A percentile compares a stretch with the other conserved stretches of the same genome.
Conservation (phyloP, 2,797 vertebrate species). For the Dromococcyx pavoninus region DNA sequence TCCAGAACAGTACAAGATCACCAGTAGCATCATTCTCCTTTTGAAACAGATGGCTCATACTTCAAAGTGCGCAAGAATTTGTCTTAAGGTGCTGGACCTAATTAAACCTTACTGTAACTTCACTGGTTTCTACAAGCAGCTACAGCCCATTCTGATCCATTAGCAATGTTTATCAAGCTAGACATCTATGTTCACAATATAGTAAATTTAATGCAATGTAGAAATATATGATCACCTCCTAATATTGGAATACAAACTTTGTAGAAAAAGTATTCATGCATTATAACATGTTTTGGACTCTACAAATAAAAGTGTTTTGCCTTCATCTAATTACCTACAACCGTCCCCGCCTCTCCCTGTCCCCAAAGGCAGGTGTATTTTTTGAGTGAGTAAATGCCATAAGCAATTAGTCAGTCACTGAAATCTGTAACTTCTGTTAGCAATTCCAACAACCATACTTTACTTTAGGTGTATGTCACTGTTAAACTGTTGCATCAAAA, state of each 20-base stretch:
- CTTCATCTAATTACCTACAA: not conserved
- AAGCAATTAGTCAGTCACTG: not conserved
- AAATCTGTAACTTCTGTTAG: not conserved
- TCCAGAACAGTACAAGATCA: constrained; percentile 70
- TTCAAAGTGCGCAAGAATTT: not conserved
- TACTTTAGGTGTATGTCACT: not conserved
- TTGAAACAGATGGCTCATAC: constrained; percentile 4
- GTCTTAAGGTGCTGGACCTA: not conserved
- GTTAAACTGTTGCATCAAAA: not conserved
- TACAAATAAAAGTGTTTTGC: not conserved
- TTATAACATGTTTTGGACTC: not conserved
- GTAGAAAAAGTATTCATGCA: not conserved
- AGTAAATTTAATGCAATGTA: not conserved
- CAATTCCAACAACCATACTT: not conserved
- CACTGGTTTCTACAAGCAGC: not conserved
- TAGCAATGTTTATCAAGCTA: not conserved
- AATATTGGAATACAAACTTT: not conserved
- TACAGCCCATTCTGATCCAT: not conserved
- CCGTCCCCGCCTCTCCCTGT: fast-evolving
- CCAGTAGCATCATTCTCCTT: constrained; percentile 11
- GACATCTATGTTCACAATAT: not conserved
- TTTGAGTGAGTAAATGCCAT: not conserved
- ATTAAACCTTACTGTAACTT: not conserved
- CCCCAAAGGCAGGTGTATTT: not conserved
- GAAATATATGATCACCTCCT: not conserved